Evolutionary conservation across 1,140 invertebrate species (phyloP).

Genomic region (Microplitis mediator): DNA sequence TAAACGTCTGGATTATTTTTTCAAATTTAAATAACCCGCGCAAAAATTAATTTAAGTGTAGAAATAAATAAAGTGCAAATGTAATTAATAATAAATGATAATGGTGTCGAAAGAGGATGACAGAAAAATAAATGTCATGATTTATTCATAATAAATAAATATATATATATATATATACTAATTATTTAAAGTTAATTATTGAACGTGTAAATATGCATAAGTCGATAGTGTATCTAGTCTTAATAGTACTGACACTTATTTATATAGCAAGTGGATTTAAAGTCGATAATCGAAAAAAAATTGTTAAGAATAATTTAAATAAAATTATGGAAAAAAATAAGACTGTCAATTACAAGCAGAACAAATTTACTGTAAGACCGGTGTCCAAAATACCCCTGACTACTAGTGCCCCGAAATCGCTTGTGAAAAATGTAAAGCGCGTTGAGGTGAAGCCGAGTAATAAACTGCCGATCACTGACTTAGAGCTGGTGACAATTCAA

Average conservation of each 20-base stretch:
- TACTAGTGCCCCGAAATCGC: neutral
- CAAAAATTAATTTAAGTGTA: no score
- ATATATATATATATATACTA: no score
- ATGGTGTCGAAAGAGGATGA: neutral
- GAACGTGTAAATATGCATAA: constrained; percentile 35
- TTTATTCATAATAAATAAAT: no score
- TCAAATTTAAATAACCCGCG: no score
- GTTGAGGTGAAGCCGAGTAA: neutral
- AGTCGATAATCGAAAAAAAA: neutral
- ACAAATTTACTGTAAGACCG: neutral
- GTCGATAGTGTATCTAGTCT: constrained; percentile 48
- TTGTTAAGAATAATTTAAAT: neutral
- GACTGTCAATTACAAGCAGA: neutral
- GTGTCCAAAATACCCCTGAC: neutral
- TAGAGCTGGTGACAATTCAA: neutral
- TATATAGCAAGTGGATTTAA: constrained; percentile 34
- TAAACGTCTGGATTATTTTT: no score
- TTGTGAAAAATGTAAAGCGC: neutral
- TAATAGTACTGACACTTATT: constrained; percentile 39
- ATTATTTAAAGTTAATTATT: no score
- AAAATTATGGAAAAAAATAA: neutral
- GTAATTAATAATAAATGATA: neutral
- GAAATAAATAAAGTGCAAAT: neutral
- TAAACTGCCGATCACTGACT: constrained; percentile 22
- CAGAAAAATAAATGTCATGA: neutral